These are phyloP conservation scores for Gasteruption jaculator DNA, from an alignment of 2,888 invertebrate genomes.

Conservation along the genomic window DNA sequence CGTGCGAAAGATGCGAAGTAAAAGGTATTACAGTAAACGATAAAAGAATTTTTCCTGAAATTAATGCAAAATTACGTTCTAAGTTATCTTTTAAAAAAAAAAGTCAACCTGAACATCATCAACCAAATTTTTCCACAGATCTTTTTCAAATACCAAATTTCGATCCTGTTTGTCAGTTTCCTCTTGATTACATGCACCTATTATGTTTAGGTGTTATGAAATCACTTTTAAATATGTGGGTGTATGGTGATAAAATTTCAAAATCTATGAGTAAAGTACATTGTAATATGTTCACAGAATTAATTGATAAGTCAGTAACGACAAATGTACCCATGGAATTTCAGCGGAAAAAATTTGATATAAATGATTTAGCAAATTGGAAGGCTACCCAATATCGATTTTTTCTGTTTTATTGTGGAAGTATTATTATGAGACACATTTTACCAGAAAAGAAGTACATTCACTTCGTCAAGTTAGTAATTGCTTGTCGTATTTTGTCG, in stretches of 20 bases:
- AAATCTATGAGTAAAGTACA: conserved; percentile 9
- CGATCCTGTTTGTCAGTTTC: conserved; percentile 11
- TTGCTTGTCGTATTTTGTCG: conserved; percentile 1
- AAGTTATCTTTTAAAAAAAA: conserved; percentile 13
- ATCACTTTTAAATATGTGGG: conserved; percentile 13
- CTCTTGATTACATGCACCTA: conserved; percentile 18
- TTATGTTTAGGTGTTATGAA: conserved; percentile 14
- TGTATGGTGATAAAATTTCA: conserved; percentile 13
- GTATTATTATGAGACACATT: not conserved
- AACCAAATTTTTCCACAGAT: not conserved
- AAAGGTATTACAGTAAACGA: conserved; percentile 13
- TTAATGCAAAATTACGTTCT: conserved; percentile 2
- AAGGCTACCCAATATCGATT: conserved; percentile 5
- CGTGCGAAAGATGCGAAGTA: conserved; percentile 1
- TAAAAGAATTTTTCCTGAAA: conserved; percentile 7
- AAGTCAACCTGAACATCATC: conserved; percentile 15
- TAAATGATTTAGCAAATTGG: conserved; percentile 1
- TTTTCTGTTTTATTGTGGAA: conserved; percentile 6
- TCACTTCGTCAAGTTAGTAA: not conserved
- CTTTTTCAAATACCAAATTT: conserved; percentile 14
- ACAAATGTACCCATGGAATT: conserved; percentile 15
- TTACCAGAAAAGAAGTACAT: not conserved
- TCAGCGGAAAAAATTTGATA: conserved; percentile 4
- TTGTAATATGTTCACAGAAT: conserved; percentile 4
- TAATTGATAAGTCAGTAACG: conserved; percentile 4